These are phyloP conservation scores for Marasmarcha lunaedactyla DNA, from an alignment of 2,888 invertebrate genomes.

Conservation along the genomic window DNA sequence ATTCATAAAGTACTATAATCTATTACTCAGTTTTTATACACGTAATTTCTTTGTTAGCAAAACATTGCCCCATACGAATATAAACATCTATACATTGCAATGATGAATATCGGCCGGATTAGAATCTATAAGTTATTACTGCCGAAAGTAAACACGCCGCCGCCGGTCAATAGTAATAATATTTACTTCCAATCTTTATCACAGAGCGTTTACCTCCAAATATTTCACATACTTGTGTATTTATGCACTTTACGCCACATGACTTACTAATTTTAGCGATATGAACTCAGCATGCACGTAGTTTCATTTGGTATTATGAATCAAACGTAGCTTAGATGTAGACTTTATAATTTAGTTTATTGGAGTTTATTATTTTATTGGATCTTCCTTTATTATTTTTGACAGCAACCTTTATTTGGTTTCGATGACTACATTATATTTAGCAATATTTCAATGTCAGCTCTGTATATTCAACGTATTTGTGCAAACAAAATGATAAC, in stretches of 20 bases:
- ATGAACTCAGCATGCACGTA: slow-evolving; percentile 56
- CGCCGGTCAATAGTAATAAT: slow-evolving; percentile 4
- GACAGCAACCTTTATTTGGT: slow-evolving; percentile 21
- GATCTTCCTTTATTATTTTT: slow-evolving; percentile 20
- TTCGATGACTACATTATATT: slow-evolving; percentile 26
- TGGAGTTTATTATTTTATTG: slow-evolving; percentile 20
- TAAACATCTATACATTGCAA: neutral
- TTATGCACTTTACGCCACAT: slow-evolving; percentile 36
- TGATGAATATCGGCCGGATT: slow-evolving; percentile 1
- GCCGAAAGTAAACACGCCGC: neutral
- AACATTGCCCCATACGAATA: too few relatives aligned
- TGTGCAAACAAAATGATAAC: slow-evolving; percentile 27
- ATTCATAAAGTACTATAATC: neutral
- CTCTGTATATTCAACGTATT: slow-evolving; percentile 32
- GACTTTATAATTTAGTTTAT: slow-evolving; percentile 28
- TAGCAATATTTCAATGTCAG: slow-evolving; percentile 32
- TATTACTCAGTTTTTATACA: slow-evolving; percentile 3
- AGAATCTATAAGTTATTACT: neutral
- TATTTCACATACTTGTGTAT: slow-evolving; percentile 36
- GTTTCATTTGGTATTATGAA: slow-evolving; percentile 39
- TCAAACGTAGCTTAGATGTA: slow-evolving; percentile 42
- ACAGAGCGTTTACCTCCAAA: slow-evolving; percentile 35
- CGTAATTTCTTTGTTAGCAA: neutral
- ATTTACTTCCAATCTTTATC: slow-evolving; percentile 23
- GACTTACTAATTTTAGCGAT: slow-evolving; percentile 46